Conservation (phyloP, 2,113 vertebrate species). For the Merops nubicus region DNA sequence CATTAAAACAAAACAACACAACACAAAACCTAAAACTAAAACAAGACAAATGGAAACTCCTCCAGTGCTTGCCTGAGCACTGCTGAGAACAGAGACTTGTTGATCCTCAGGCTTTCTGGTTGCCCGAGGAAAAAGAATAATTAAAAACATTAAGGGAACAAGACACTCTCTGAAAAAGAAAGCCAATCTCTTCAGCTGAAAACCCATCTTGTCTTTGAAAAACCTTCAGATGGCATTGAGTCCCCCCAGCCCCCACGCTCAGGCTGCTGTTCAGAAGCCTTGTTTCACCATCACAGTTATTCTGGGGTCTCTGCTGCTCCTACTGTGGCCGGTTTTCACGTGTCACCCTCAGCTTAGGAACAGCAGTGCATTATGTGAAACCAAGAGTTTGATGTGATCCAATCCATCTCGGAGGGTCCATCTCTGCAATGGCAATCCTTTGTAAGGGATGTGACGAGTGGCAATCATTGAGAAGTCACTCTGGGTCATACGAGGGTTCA, state of each 20-base stretch:
- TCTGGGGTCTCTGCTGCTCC: background rate
- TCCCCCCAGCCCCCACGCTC: background rate
- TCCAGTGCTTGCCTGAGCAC: constrained; percentile 2
- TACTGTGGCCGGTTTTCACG: fast-evolving
- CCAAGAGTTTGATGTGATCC: background rate
- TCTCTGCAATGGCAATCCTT: background rate
- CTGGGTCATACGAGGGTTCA: background rate
- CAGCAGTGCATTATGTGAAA: background rate
- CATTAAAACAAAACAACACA: too few species aligned
- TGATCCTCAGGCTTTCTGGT: constrained; percentile 54
- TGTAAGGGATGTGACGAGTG: background rate
- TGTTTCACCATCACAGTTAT: background rate
- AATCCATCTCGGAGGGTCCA: background rate
- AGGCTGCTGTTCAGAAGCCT: fast-evolving
- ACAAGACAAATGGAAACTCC: constrained; percentile 42
- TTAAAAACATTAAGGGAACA: constrained; percentile 65
- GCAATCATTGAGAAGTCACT: background rate
- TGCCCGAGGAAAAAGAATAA: constrained; percentile 66
- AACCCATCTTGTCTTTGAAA: background rate
- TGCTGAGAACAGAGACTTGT: constrained; percentile 67
- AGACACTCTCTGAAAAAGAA: constrained; percentile 15
- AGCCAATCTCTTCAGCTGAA: background rate
- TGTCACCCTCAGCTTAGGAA: background rate
- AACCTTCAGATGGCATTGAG: background rate
- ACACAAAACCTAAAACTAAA: too few species aligned